phyloP scores from a whole-genome alignment of 2,113 vertebrate genomes.

The Centropristis striata region DNA sequence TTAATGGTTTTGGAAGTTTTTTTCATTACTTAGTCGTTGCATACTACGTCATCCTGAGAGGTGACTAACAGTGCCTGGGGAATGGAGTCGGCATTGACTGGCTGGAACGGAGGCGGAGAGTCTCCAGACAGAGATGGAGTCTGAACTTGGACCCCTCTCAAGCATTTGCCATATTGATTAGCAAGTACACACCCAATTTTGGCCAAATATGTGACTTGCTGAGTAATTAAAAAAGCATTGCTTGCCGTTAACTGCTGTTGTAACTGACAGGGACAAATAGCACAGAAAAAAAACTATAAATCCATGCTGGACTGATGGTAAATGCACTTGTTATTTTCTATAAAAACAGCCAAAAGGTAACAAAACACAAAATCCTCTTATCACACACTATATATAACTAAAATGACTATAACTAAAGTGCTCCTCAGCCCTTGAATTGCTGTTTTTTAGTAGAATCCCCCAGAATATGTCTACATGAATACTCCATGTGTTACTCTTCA shows the following conservation, averaged over 20 bases:
- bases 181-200: conserved; percentile 16
- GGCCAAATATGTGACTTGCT: conserved; percentile 1
- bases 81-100: conserved; percentile 40
- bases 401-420: not conserved
- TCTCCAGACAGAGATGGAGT: conserved; percentile 51
- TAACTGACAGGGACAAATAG: not conserved
- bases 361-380: not conserved
- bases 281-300: not conserved
- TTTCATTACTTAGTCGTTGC: conserved; percentile 40
- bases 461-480: not conserved
- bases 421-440: not conserved
- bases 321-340: not conserved
- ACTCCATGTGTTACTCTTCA: not conserved
- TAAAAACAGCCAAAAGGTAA: not conserved
- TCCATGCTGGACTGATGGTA: not conserved
- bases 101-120: conserved; percentile 35
- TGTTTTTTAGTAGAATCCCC: not conserved
- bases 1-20: conserved; percentile 31
- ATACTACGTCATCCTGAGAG: conserved; percentile 38
- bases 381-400: not conserved
- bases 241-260: conserved; percentile 4
- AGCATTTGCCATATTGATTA: conserved; percentile 42
- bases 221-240: conserved; percentile 13
- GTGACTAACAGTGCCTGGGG: conserved; percentile 33
- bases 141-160: conserved; percentile 49